Base-by-base conservation (phyloP, 2,888 invertebrate species). In the Ariolimax columbianus region DNA sequence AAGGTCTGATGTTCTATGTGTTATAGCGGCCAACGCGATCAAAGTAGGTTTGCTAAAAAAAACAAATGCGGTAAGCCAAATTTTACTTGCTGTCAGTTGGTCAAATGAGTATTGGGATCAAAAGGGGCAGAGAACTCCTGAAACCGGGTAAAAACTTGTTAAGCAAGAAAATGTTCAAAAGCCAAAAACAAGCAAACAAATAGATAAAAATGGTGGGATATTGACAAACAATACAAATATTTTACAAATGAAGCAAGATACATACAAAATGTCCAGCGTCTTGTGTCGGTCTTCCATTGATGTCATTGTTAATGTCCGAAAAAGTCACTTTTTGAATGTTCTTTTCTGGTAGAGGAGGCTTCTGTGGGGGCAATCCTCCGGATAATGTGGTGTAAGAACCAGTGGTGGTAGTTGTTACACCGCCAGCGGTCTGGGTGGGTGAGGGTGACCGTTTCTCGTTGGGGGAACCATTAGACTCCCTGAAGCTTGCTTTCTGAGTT, bases 401-500 rank as follows among this genome's bases (percentile, higher is more conserved):
- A 4, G 11, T 19, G 30, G 11, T 14, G 26, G 17, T 23, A 40
- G 47, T 63, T 30, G 19, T 19, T n/a, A 40, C 47, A 3, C 7
- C 19, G 19, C 17, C 23, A 55, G 19, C 23, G 17, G 55, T 19
- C 47, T 80, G 77, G 43, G 77, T 51, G 19, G 86, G 87, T 23
- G 88, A 86, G 19, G 87, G 84, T 26, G 87, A 85, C 30, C 86
- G 47, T 51, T 86, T 85, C 38, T 85, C 87, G 82, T 85, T 86
- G 38, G 84, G 36, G 86, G 84, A 59, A 85, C 86, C 73, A 81
- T 79, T 78, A 80, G 87, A 77, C 63, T 88, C 89, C 19, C 88
- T 85, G 70, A 87, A 87, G 23, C 87, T 86, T 14, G 79, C 30
- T 47, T 88, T 89, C 63, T 88, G 79, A 86, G 86, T 88, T 7